phyloP scores from a whole-genome alignment of 2,113 vertebrate species.

The Cygnus atratus region DNA sequence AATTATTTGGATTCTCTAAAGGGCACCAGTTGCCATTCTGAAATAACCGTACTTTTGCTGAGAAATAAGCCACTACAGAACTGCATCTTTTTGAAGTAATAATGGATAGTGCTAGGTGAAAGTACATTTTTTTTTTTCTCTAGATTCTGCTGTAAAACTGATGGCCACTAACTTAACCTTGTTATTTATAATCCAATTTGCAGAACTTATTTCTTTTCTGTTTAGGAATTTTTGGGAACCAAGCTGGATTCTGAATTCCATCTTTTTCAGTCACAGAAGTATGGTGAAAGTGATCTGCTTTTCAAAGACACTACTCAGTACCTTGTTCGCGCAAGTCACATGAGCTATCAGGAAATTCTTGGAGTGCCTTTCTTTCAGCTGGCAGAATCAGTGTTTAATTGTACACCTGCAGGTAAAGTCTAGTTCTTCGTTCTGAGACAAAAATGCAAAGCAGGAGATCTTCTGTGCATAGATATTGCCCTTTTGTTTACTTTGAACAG shows the following conservation, averaged over 20 bases:
- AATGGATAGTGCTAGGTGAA: background rate
- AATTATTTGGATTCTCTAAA: background rate
- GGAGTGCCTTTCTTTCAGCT: constrained; percentile 80
- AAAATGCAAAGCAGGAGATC: background rate
- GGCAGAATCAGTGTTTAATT: constrained; percentile 83
- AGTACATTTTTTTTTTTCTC: background rate
- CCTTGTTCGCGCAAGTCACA: constrained; percentile 81
- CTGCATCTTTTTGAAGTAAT: background rate
- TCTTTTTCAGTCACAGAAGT: constrained; percentile 83
- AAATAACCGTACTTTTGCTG: background rate
- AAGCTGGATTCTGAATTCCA: constrained; percentile 76
- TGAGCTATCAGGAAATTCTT: constrained; percentile 81
- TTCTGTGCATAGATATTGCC: background rate
- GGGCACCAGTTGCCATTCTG: background rate
- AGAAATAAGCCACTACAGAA: background rate
- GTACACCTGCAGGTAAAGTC: constrained; percentile 83
- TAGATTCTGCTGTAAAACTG: background rate
- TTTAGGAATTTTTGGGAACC: constrained; percentile 79
- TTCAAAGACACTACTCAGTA: constrained; percentile 86
- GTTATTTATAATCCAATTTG: background rate
- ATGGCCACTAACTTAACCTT: background rate
- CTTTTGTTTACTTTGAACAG: background rate
- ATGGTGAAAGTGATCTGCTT: constrained; percentile 86
- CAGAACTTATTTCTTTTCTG: background rate
- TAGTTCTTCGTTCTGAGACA: background rate